These are phyloP conservation scores for Lepidurus arcticus DNA, from an alignment of 1,140 invertebrate genomes.

Conservation along the genomic window DNA sequence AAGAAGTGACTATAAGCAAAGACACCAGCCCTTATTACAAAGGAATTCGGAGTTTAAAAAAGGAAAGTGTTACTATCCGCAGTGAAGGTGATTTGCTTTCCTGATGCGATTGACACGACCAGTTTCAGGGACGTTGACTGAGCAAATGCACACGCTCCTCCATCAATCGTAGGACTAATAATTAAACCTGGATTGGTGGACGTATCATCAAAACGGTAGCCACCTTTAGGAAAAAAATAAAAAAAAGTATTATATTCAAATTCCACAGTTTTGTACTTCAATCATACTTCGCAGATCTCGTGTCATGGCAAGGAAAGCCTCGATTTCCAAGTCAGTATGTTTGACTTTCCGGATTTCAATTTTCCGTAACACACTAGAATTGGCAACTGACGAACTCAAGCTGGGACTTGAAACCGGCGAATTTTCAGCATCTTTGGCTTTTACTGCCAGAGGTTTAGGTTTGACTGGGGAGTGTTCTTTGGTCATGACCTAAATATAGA, in stretches of 20 bases:
- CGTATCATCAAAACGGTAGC: slow-evolving; percentile 25
- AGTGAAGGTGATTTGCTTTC: slow-evolving; percentile 32
- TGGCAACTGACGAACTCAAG: too few relatives aligned
- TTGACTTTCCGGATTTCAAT: slow-evolving; percentile 8
- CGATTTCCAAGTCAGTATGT: slow-evolving; percentile 16
- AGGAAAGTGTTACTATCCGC: slow-evolving; percentile 9
- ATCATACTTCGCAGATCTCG: neutral
- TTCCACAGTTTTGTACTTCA: slow-evolving; percentile 17
- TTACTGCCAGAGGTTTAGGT: slow-evolving; percentile 42
- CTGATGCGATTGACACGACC: slow-evolving; percentile 28
- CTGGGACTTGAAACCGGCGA: too few relatives aligned
- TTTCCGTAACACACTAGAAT: neutral
- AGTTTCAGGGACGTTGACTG: slow-evolving; percentile 28
- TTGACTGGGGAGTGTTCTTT: slow-evolving; percentile 53
- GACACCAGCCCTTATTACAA: slow-evolving; percentile 31
- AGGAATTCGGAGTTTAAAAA: slow-evolving; percentile 23
- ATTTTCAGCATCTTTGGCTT: neutral
- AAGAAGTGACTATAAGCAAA: slow-evolving; percentile 65
- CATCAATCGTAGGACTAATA: slow-evolving; percentile 16
- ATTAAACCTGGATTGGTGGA: slow-evolving; percentile 29
- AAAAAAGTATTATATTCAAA: neutral
- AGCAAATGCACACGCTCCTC: neutral
- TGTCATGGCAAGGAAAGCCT: neutral
- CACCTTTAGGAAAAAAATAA: slow-evolving; percentile 9
- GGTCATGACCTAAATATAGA: slow-evolving; percentile 56